Percentiles rank a stretch among this genome's conserved stretches.
Evolutionary conservation across 1,140 invertebrate genomes (phyloP).

Genomic region (Drosophila nigromelanica): DNA sequence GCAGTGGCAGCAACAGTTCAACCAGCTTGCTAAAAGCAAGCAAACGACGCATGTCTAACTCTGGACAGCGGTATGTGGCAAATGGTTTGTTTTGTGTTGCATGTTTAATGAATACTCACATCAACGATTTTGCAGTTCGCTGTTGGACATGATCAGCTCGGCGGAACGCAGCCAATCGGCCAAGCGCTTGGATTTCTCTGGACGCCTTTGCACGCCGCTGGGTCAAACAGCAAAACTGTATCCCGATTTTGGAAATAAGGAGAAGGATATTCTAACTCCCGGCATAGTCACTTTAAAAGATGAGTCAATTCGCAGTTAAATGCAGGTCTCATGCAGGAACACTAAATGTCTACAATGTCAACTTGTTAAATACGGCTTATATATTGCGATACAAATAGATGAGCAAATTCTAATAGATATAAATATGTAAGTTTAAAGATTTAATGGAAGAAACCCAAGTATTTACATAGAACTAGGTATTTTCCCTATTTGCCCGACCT

Average conservation of each 20-base stretch:
- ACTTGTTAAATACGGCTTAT: too few species aligned
- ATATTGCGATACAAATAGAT: too few species aligned
- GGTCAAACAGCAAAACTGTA: constrained; percentile 90
- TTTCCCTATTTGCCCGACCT: not conserved
- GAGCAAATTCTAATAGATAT: too few species aligned
- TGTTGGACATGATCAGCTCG: constrained; percentile 88
- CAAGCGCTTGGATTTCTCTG: constrained; percentile 91
- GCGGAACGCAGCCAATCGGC: constrained; percentile 85
- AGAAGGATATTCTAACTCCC: constrained; percentile 58
- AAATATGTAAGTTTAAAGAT: too few species aligned
- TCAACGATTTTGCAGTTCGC: constrained; percentile 84
- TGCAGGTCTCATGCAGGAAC: not conserved
- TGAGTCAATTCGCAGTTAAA: constrained; percentile 54
- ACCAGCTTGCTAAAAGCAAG: constrained; percentile 75
- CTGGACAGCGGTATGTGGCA: constrained; percentile 49
- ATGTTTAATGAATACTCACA: not conserved
- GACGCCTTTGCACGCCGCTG: constrained; percentile 88
- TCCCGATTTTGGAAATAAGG: constrained; percentile 87
- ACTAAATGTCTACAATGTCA: not conserved
- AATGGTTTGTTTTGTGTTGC: not conserved
- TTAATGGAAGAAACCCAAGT: too few species aligned
- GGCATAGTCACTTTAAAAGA: constrained; percentile 42
- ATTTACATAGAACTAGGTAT: not conserved
- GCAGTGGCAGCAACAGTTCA: constrained; percentile 69
- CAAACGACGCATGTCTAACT: constrained; percentile 84